Evolutionary conservation across 2,113 vertebrate species (phyloP), one percentile per base, ranked within the genome.

Genomic region (Pollachius pollachius): DNA sequence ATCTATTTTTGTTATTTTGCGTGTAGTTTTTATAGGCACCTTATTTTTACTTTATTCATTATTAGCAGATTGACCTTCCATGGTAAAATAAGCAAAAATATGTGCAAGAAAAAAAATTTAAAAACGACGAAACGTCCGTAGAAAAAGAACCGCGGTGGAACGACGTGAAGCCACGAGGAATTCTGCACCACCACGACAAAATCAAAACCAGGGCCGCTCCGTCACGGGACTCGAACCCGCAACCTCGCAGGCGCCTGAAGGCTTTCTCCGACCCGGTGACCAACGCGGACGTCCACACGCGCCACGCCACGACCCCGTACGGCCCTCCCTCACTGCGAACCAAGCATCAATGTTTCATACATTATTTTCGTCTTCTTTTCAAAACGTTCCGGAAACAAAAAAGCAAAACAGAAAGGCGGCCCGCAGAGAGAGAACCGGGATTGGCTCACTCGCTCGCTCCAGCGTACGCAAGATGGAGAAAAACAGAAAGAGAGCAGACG

Each of bases 11-110:
- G 73, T 62, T 77, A 3, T 81, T 83, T 90, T 88, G 79, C 84
- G 87, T 86, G 72, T 75, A 72, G 68, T 86, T 89, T 92, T 57
- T 57, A 89, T 87, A 91, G 90, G 90, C 90, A 92, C 91, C 91
- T 91, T 91, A 87, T 88, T 85, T 82, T 89, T 89, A 81, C 71
- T 86, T 87, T 75, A 84, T 81, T 85, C 72, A 83, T 85, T 84
- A 92, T 90, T 88, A 91, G 87, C 87, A 90, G 87, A 91, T 77
- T 81, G 83, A 88, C 75, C 84, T 84, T 86, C 63, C 76, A 87
- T 78, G 76, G 52, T 87, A 82, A 71, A 75, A 69, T 77, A 64
- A 69, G 62, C 61, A 73, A 77, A 80, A 72, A 73, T 69, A 81
- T 88, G 85, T 85, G 85, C 86, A 89, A 87, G 65, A 63, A 65